phyloP scores from a whole-genome alignment of 2,113 vertebrate species.

The Callospermophilus lateralis region DNA sequence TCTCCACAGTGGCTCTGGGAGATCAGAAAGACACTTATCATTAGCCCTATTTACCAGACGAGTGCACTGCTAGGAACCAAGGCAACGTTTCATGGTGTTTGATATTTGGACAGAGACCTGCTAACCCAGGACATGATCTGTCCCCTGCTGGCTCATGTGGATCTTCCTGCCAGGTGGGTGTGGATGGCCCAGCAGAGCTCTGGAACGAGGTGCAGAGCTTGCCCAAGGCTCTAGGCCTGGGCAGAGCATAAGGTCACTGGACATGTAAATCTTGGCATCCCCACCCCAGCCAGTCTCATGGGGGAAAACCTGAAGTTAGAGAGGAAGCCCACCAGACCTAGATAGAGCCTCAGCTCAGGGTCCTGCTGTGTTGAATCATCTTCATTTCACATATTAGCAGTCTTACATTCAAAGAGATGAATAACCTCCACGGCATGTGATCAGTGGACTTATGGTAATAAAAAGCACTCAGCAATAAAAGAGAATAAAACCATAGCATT shows the following conservation, averaged over 20 bases:
- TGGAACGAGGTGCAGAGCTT: fast-evolving
- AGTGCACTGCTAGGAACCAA: background rate
- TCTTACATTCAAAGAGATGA: background rate
- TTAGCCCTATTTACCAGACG: background rate
- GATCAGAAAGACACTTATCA: background rate
- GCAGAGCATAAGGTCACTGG: fast-evolving
- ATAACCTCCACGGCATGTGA: background rate
- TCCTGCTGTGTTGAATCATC: background rate
- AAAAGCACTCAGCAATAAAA: background rate
- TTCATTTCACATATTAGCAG: background rate
- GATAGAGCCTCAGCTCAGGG: fast-evolving
- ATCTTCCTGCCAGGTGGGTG: fast-evolving
- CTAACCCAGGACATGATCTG: too few relatives aligned
- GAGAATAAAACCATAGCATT: too few relatives aligned
- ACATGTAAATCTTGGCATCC: fast-evolving
- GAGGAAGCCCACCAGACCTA: background rate
- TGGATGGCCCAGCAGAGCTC: fast-evolving
- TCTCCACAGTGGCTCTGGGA: background rate
- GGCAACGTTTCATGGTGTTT: background rate
- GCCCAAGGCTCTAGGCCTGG: background rate
- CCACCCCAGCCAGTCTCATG: fast-evolving
- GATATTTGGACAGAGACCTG: too few relatives aligned
- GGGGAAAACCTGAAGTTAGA: background rate
- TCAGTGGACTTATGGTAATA: background rate
- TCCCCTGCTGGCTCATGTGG: too few relatives aligned